A percentile compares a stretch with the other conserved stretches of the same genome.
These are phyloP conservation scores for Conomelus anceps DNA, from an alignment of 2,888 invertebrate species.

Conservation along the genomic window DNA sequence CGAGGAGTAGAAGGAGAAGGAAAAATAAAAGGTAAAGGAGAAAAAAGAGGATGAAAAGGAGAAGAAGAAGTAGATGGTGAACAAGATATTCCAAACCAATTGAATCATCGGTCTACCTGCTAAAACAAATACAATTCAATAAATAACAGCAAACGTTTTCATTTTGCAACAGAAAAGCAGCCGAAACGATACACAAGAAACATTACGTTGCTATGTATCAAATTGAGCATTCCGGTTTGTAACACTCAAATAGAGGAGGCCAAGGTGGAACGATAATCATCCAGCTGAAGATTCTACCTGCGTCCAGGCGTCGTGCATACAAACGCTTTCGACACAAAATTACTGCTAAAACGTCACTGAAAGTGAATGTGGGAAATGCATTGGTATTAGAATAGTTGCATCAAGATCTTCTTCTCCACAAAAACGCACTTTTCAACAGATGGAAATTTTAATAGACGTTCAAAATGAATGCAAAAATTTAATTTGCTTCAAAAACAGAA, in stretches of 20 bases:
- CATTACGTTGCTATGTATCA: neutral
- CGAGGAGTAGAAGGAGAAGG: neutral
- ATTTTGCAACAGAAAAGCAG: no score
- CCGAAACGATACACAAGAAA: no score
- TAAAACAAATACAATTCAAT: no score
- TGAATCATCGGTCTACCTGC: no score
- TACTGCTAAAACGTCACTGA: neutral
- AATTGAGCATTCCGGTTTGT: neutral
- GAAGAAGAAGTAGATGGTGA: neutral
- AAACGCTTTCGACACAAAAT: neutral
- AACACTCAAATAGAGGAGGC: neutral
- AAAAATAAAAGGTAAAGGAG: neutral
- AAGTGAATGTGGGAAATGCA: neutral
- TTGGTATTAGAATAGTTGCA: neutral
- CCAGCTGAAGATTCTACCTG: neutral
- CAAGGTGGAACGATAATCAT: neutral
- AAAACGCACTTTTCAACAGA: no score
- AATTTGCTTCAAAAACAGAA: no score
- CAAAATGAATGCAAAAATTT: no score
- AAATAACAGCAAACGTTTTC: no score
- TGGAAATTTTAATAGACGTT: no score
- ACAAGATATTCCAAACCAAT: no score
- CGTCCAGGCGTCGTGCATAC: neutral
- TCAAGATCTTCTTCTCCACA: neutral
- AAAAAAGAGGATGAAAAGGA: neutral